Percentiles rank a stretch among this genome's conserved stretches.
Evolutionary conservation across 2,113 vertebrate genomes (phyloP).

Genomic region (Halcyon malimbica): DNA sequence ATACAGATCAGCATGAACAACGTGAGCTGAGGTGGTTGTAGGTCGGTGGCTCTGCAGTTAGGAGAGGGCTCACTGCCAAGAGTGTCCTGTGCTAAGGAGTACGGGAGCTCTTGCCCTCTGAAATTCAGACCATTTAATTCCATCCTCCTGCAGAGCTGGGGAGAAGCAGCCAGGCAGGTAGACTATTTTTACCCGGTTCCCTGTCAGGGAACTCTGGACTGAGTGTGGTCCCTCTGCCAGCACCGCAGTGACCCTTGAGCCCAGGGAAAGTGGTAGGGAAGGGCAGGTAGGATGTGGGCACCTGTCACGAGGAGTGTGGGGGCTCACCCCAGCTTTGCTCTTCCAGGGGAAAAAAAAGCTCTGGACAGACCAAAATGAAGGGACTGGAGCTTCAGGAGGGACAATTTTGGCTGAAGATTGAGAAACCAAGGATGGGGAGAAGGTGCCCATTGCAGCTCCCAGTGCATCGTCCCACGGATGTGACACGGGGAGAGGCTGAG

Average conservation of each 20-base stretch:
- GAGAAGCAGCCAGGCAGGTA: neutral
- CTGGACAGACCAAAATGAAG: neutral
- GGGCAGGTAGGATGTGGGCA: neutral
- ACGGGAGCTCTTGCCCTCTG: neutral
- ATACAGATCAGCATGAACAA: neutral
- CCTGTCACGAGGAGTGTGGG: neutral
- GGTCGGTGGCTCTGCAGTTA: neutral
- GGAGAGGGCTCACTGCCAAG: fast-evolving
- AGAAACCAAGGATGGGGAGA: neutral
- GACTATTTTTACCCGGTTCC: neutral
- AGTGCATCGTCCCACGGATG: neutral
- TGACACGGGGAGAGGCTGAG: neutral
- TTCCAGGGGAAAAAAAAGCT: neutral
- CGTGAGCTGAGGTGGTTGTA: neutral
- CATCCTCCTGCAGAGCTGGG: neutral
- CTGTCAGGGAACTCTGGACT: neutral
- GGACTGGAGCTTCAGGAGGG: neutral
- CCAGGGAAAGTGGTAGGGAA: neutral
- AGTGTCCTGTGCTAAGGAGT: neutral
- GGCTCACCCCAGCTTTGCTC: neutral
- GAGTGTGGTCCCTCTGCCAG: neutral
- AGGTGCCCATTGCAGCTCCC: neutral
- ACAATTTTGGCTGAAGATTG: neutral
- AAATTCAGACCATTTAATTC: neutral
- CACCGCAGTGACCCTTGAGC: neutral